These are phyloP conservation scores for human (Homo sapiens) DNA, from an alignment of 2,113 vertebrate genomes.

Conservation along the genomic window DNA sequence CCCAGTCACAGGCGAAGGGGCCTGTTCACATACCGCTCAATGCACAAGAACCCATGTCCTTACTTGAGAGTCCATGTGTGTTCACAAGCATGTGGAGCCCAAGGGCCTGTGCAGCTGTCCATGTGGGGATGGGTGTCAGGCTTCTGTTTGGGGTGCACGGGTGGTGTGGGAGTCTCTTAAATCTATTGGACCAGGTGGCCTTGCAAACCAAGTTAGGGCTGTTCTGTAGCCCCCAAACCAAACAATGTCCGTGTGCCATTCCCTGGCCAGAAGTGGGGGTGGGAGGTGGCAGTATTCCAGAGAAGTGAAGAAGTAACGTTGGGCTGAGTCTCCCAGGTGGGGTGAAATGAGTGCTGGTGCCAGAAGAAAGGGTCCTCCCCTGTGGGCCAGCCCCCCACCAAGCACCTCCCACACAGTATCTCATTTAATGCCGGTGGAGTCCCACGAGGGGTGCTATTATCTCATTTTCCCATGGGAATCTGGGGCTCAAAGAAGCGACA, in stretches of 20 bases:
- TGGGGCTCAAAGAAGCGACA: background rate
- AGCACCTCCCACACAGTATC: background rate
- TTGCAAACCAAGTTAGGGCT: background rate
- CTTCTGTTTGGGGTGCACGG: background rate
- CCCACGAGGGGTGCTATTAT: fast-evolving
- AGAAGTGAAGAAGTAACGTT: background rate
- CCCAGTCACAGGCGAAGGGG: background rate
- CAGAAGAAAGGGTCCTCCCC: background rate
- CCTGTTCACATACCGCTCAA: background rate
- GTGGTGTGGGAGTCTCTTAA: background rate
- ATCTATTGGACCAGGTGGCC: background rate
- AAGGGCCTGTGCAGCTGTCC: background rate
- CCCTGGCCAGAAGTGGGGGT: background rate
- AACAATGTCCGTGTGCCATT: background rate
- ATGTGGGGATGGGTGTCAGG: background rate
- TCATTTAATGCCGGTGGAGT: background rate
- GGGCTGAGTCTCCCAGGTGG: background rate
- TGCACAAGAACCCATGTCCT: background rate
- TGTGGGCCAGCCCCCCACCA: background rate
- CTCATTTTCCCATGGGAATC: background rate
- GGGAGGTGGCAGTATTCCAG: background rate
- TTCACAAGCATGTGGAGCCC: background rate
- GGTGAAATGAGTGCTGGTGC: background rate
- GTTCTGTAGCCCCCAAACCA: background rate
- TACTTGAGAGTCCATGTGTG: fast-evolving